Evolutionary conservation across 2,113 vertebrate species (phyloP).

Genomic region (Alosa alosa): DNA sequence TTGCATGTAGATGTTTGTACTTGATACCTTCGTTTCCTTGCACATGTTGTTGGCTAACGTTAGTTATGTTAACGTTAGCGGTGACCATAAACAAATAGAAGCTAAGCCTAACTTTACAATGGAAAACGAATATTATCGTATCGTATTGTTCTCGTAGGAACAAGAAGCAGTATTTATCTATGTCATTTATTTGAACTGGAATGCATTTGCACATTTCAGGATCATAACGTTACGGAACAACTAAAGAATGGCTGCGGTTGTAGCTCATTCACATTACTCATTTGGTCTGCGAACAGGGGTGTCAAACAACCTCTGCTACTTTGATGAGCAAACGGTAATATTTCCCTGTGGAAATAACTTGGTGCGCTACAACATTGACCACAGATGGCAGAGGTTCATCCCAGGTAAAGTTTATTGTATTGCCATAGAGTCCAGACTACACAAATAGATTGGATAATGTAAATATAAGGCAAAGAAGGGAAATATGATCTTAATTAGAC

Average conservation of each 20-base stretch:
- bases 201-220: background rate
- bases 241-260: constrained; percentile 61
- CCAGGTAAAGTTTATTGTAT: constrained; percentile 70
- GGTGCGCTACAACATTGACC: constrained; percentile 80
- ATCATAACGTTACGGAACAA: background rate
- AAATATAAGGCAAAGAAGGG: too few relatives aligned
- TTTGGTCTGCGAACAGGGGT: constrained; percentile 81
- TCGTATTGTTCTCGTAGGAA: too few relatives aligned
- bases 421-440: background rate
- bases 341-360: constrained; percentile 84
- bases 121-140: too few relatives aligned
- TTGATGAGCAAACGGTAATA: constrained; percentile 83
- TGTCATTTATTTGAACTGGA: background rate
- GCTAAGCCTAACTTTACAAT: too few relatives aligned
- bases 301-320: constrained; percentile 79
- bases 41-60: too few relatives aligned
- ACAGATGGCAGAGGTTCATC: constrained; percentile 82
- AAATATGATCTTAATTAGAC: too few relatives aligned
- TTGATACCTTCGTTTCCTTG: too few relatives aligned
- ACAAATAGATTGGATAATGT: too few relatives aligned
- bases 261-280: constrained; percentile 70
- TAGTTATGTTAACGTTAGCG: too few relatives aligned
- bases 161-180: too few relatives aligned
- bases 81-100: too few relatives aligned
- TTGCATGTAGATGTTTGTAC: background rate